These are phyloP conservation scores for Gonatopus flavifemur DNA, from an alignment of 1,140 invertebrate species.

Conservation along the genomic window DNA sequence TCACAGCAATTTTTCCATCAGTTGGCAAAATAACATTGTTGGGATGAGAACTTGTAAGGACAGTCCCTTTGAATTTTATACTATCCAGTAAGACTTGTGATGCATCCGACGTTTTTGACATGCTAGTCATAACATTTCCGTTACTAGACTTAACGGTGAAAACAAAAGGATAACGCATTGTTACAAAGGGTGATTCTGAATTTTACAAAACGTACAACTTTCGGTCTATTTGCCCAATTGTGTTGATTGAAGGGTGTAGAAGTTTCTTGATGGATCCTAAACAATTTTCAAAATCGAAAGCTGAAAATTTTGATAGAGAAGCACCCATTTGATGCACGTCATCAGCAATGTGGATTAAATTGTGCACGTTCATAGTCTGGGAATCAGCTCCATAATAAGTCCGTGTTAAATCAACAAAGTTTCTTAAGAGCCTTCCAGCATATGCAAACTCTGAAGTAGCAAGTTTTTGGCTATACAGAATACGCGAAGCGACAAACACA, in stretches of 20 bases:
- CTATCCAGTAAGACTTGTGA: not conserved
- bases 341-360: not conserved
- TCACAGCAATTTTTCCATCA: not conserved
- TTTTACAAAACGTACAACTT: not conserved
- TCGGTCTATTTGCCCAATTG: not conserved
- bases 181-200: not conserved
- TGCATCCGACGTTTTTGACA: not conserved
- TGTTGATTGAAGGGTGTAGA: not conserved
- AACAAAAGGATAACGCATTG: not conserved
- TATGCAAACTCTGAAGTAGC: not conserved
- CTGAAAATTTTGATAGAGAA: not conserved
- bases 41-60: not conserved
- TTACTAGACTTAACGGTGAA: not conserved
- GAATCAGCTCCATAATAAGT: not conserved
- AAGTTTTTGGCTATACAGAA: not conserved
- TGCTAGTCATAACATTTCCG: not conserved
- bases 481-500: not conserved
- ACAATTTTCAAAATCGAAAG: not conserved
- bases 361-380: not conserved
- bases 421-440: not conserved
- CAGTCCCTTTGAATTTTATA: not conserved
- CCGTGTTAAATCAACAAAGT: not conserved
- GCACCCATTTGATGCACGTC: not conserved
- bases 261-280: not conserved
- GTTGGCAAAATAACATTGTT: not conserved